These are phyloP conservation scores for Diabrotica balteata DNA, from an alignment of 2,888 invertebrate species.

Conservation along the genomic window DNA sequence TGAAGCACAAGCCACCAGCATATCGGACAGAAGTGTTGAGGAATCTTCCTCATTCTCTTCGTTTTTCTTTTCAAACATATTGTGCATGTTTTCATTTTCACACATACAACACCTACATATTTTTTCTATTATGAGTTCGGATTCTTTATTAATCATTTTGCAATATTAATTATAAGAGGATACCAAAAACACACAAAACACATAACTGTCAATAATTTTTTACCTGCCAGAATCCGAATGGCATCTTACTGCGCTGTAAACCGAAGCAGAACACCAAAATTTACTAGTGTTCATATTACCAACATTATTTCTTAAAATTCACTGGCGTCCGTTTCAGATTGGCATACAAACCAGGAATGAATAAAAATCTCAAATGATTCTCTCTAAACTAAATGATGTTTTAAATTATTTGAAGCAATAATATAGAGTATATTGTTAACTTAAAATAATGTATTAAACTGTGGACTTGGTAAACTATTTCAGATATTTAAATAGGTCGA, in stretches of 20 bases:
- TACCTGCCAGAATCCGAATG: slow-evolving; percentile 10
- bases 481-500: too few relatives aligned
- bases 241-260: slow-evolving; percentile 12
- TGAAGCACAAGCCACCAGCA: slow-evolving; percentile 59
- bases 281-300: too few relatives aligned
- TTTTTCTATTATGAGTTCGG: slow-evolving; percentile 54
- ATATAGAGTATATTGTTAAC: too few relatives aligned
- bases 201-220: slow-evolving; percentile 28
- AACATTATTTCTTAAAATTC: too few relatives aligned
- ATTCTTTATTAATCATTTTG: slow-evolving; percentile 51
- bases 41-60: slow-evolving; percentile 46
- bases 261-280: slow-evolving; percentile 3
- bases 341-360: too few relatives aligned
- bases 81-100: slow-evolving; percentile 54
- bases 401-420: too few relatives aligned
- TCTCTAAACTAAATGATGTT: too few relatives aligned
- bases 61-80: slow-evolving; percentile 55
- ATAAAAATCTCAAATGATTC: too few relatives aligned
- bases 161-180: slow-evolving; percentile 21
- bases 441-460: too few relatives aligned
- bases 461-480: too few relatives aligned
- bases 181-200: slow-evolving; percentile 24
- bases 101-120: slow-evolving; percentile 60
- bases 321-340: too few relatives aligned
- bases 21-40: slow-evolving; percentile 54